Percentiles rank a stretch among this genome's conserved stretches.
phyloP scores from a whole-genome alignment of 1,140 invertebrate species.

The Megathymus violae region DNA sequence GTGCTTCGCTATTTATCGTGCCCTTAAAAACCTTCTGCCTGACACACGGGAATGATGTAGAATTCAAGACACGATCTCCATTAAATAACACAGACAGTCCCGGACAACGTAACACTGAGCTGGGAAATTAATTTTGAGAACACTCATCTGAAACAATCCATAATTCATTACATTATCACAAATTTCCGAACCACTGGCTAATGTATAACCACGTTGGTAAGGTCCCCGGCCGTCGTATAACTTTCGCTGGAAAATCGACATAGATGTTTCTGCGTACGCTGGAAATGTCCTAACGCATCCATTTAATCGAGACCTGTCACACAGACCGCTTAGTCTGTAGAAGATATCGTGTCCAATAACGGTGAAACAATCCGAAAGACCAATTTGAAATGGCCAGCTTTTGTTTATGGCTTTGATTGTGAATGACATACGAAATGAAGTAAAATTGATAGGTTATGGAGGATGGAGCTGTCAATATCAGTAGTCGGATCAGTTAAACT shows the following conservation, averaged over 20 bases:
- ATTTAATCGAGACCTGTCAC: constrained; percentile 16
- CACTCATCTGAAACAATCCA: constrained; percentile 49
- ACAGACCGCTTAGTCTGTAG: background rate
- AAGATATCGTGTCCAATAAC: background rate
- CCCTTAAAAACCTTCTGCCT: no score
- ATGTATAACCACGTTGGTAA: constrained; percentile 44
- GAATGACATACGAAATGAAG: constrained; percentile 59
- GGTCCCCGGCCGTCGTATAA: constrained; percentile 31
- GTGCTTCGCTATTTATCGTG: no score
- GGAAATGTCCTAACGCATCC: constrained; percentile 5
- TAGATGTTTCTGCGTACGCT: constrained; percentile 3
- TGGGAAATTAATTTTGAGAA: constrained; percentile 43
- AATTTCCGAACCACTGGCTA: constrained; percentile 63
- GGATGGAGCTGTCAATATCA: constrained; percentile 39
- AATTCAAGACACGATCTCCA: background rate
- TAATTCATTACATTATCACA: constrained; percentile 66
- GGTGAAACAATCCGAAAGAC: constrained; percentile 20
- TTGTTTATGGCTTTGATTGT: constrained; percentile 44
- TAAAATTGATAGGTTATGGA: constrained; percentile 50
- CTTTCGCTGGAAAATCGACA: constrained; percentile 17
- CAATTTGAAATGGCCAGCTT: constrained; percentile 42
- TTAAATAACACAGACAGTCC: background rate
- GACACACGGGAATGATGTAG: no score
- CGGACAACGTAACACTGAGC: constrained; percentile 9
- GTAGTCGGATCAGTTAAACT: constrained; percentile 38